Evolutionary conservation across 2,113 vertebrate species (phyloP).

Genomic region (Antigone vipio): DNA sequence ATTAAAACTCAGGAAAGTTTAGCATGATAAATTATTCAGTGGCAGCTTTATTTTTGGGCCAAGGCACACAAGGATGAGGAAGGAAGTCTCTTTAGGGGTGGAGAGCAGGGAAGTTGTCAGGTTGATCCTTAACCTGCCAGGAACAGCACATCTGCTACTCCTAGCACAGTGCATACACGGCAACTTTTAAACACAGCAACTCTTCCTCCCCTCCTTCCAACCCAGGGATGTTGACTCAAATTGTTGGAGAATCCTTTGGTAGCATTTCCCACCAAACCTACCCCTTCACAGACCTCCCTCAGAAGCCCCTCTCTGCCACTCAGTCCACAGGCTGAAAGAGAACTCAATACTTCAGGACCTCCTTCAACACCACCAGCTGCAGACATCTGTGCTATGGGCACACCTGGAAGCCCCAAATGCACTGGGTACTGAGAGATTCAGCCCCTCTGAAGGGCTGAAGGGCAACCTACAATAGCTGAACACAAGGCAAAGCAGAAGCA

Average conservation of each 20-base stretch:
- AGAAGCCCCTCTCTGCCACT: not conserved
- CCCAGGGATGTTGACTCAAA: not conserved
- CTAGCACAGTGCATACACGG: not conserved
- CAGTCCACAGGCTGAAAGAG: not conserved
- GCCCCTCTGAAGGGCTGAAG: not conserved
- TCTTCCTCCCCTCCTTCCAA: not conserved
- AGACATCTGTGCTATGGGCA: not conserved
- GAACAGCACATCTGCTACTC: not conserved
- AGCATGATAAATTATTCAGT: conserved; percentile 41
- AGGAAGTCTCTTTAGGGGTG: not conserved
- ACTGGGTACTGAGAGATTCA: not conserved
- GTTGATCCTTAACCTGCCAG: not conserved
- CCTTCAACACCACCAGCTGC: not conserved
- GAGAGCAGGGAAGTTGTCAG: not conserved
- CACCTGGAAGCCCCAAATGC: not conserved
- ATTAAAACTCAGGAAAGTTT: conserved; percentile 50
- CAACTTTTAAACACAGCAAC: not conserved
- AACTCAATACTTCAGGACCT: not conserved
- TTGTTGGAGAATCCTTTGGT: not conserved
- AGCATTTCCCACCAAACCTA: not conserved
- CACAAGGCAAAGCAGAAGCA: not conserved
- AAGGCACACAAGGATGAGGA: not conserved
- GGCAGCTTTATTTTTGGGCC: conserved; percentile 42
- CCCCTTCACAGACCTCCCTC: not conserved
- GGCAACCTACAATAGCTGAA: not conserved